Conservation (phyloP, 2,888 invertebrate species). For the Gisinianus flammeolus region DNA sequence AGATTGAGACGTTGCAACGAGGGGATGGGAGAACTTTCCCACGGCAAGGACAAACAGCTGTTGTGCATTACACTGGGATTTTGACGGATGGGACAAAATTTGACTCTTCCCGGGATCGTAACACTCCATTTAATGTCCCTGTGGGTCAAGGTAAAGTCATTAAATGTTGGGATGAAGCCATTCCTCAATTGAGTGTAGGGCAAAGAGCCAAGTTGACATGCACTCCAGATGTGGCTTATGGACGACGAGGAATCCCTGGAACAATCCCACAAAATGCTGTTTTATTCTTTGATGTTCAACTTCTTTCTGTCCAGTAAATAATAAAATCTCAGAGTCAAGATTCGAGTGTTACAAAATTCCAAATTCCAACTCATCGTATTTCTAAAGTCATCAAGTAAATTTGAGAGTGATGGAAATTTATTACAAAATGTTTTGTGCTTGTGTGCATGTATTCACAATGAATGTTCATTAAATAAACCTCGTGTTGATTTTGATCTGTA, state of each 20-base stretch:
- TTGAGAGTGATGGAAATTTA: no score
- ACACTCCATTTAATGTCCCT: constrained; percentile 65
- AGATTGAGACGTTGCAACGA: no score
- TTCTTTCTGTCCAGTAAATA: no score
- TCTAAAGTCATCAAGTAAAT: no score
- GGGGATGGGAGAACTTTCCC: constrained; percentile 62
- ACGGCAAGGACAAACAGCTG: constrained; percentile 65
- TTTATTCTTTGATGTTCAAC: constrained; percentile 67
- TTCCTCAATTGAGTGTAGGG: constrained; percentile 66
- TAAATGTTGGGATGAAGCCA: constrained; percentile 67
- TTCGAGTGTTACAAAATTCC: no score
- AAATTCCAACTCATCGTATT: no score
- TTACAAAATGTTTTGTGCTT: no score
- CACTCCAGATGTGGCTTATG: constrained; percentile 64
- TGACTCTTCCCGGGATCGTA: constrained; percentile 66
- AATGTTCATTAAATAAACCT: no score
- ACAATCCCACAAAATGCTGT: constrained; percentile 66
- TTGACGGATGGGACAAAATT: constrained; percentile 64
- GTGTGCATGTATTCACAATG: no score
- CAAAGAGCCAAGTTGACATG: constrained; percentile 66
- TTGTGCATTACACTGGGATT: constrained; percentile 66
- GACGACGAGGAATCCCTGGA: constrained; percentile 59
- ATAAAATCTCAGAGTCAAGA: no score
- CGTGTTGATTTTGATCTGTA: no score
- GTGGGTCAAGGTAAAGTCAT: constrained; percentile 66